Base-by-base conservation (phyloP, 2,888 invertebrate species). In the Celastrina argiolus region DNA sequence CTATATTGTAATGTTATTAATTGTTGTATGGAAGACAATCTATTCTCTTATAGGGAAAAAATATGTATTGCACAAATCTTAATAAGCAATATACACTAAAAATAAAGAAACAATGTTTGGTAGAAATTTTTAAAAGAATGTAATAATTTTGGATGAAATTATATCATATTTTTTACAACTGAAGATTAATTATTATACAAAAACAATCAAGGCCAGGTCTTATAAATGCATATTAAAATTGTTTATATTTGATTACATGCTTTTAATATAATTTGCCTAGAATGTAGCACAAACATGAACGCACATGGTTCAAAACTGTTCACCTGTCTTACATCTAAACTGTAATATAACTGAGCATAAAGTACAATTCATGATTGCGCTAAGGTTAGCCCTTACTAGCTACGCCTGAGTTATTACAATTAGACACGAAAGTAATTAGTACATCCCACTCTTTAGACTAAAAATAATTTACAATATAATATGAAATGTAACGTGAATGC, bases 391-490 rank as follows among this genome's bases (percentile, higher is more conserved):
- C 63, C 61, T 72, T 72, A 74, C 71, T 71, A 74, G 75, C 74
- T 78, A 75, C 67, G 74, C 72, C 76, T 69, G 76, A 77, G 76
- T 77, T 76, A 74, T 76, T 76, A 73, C 73, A 74, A 77, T 77
- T n/a, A 75, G 74, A 76, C 72, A 76, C 69, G 74, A 76, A 67
- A 63, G 28, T 45, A 61, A 67, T 67, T 67, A 68, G 66, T 73
- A 78, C 78, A 77, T 79, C 81, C 79, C 80, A 77, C 81, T 75
- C 78, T 77, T 78, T 80, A 83, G 70, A 71, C 81, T 85, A 84
- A 76, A 77, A 87, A 86, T 87, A 87, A 86, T 88, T 85, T 87
- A 87, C 88, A 88, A 79, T 85, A 82, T 81, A 84, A 82, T 81
- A 84, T 78, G 81, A 82, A 83, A 79, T 81, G 81, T 82, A 83